A percentile compares a stretch with the other conserved stretches of the same genome.
Evolutionary conservation across 2,113 vertebrate species (phyloP).

Genomic region (Hoplias malabaricus): DNA sequence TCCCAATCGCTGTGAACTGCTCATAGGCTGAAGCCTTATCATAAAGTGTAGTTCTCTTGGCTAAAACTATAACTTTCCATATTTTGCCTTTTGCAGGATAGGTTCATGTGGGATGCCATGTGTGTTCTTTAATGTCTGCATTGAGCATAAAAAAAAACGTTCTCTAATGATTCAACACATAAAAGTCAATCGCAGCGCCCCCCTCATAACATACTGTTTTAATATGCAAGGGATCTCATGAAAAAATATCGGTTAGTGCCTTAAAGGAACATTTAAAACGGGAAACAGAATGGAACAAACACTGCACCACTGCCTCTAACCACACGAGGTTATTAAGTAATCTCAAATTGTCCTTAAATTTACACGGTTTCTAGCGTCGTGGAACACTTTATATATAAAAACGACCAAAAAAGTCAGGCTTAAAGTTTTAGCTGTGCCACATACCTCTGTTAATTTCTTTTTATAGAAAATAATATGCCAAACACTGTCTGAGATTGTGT

Average conservation of each 20-base stretch:
- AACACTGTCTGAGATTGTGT: neutral
- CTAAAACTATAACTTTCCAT: neutral
- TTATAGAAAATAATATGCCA: neutral
- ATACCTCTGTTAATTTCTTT: too few species aligned
- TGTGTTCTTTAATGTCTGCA: neutral
- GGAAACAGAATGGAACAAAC: too few species aligned
- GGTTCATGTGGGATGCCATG: neutral
- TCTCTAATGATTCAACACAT: neutral
- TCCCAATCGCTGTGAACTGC: conserved; percentile 40
- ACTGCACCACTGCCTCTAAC: too few species aligned
- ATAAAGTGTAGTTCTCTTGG: neutral
- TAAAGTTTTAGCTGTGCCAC: too few species aligned
- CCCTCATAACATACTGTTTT: neutral
- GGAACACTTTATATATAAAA: too few species aligned
- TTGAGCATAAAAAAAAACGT: neutral
- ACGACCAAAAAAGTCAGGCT: too few species aligned
- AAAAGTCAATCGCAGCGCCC: neutral
- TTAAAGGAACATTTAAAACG: neutral
- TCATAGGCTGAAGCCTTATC: neutral
- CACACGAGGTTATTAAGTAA: too few species aligned
- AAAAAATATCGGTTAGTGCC: neutral
- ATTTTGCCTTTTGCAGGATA: neutral
- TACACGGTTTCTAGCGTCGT: neutral
- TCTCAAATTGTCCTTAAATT: too few species aligned
- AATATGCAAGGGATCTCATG: neutral